Base-by-base conservation (phyloP, 2,113 vertebrate species). In the Gymnocephalus cernua region DNA sequence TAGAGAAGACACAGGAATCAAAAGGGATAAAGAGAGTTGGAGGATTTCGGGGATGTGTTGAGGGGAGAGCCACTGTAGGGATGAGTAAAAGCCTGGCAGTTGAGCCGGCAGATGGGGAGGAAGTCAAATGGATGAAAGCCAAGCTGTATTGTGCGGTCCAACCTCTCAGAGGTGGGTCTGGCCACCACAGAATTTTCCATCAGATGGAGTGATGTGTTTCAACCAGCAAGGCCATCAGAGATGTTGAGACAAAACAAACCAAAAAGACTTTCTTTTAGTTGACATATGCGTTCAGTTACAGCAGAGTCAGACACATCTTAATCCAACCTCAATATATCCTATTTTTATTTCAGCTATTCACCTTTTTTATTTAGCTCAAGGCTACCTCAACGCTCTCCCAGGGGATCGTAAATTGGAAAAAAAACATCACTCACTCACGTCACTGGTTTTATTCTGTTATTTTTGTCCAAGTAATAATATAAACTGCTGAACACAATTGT, bases 121-220 rank as follows among this genome's bases (percentile, higher is more conserved):
- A 86, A 69, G 51, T 61, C 44, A 59, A 63, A 38, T 77, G 82
- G 83, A 86, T 25, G 18, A 32, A 35, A 47, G 56, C 79, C 74
- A 76, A 72, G 65, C 19, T 54, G n/a, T 57, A 47, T 9, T 61
- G 63, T 81, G 56, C 67, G 78, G 66, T 85, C 82, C 87, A 74
- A 6, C 51, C 53, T 77, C 61, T 86, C 75, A 0, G 35, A 41
- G 84, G 72, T 76, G 84, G 9, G 48, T 38, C 56, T 86, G 7
- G 83, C 88, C 89, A 87, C 18, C 13, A 1, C 79, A 73, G 48
- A 80, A 73, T 69, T 79, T 85, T 88, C 88, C 86, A 90, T 84
- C 85, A 84, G 77, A 80, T 89, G 72, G 63, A 3, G 29, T 12
- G 44, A 59, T 62, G 76, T 3, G n/a, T 79, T 71, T 70, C 32